A percentile compares a stretch with the other conserved stretches of the same genome.
Conservation (phyloP, 2,888 invertebrate species). For the Cheiracanthium punctorium region DNA sequence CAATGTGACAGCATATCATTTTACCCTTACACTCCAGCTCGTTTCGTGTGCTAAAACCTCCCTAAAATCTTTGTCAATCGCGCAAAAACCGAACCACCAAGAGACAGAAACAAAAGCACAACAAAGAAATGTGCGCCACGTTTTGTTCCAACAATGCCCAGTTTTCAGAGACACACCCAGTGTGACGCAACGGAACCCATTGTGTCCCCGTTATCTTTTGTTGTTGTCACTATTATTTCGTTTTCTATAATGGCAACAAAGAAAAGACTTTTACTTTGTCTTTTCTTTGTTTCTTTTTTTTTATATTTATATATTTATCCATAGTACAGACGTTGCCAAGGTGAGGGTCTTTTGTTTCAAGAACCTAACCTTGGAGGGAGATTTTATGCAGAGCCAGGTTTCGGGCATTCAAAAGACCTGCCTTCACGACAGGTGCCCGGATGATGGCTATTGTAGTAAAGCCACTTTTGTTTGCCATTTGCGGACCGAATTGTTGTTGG, state of each 20-base stretch:
- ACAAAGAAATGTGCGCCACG: constrained; percentile 31
- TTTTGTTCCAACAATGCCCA: constrained; percentile 57
- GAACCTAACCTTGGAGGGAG: constrained; percentile 48
- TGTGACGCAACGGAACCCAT: constrained; percentile 48
- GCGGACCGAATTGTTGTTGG: background rate
- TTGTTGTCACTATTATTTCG: constrained; percentile 29
- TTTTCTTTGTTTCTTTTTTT: constrained; percentile 8
- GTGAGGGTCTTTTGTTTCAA: constrained; percentile 61
- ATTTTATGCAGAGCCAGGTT: constrained; percentile 1
- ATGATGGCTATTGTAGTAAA: constrained; percentile 34
- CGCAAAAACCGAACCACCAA: background rate
- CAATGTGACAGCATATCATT: constrained; percentile 6
- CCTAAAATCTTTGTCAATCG: constrained; percentile 20
- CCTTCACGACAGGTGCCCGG: constrained; percentile 40
- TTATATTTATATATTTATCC: background rate
- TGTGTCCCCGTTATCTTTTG: constrained; percentile 45
- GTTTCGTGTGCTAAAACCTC: constrained; percentile 7
- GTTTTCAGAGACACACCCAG: constrained; percentile 48
- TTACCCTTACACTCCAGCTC: background rate
- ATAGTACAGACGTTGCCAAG: constrained; percentile 39
- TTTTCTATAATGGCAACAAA: constrained; percentile 39
- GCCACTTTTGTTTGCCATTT: background rate
- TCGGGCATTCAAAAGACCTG: constrained; percentile 11
- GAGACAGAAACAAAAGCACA: constrained; percentile 26
- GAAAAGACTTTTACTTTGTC: constrained; percentile 6